These are phyloP conservation scores for Limosa lapponica DNA, from an alignment of 2,797 vertebrate genomes.

Conservation along the genomic window DNA sequence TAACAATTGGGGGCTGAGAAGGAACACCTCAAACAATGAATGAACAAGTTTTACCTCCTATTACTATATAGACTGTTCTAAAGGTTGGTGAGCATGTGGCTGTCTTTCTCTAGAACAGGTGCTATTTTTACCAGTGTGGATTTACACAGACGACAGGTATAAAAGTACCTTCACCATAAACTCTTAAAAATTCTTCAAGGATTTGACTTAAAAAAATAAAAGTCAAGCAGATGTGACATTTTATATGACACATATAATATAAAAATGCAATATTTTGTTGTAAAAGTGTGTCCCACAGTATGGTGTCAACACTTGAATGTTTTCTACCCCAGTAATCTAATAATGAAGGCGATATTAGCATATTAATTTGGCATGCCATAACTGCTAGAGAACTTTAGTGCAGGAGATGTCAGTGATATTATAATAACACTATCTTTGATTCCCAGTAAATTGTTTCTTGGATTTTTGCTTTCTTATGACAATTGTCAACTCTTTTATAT, in stretches of 20 bases:
- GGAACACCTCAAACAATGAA: slow-evolving; percentile 41
- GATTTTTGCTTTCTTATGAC: neutral
- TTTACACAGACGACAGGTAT: neutral
- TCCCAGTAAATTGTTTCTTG: slow-evolving; percentile 14
- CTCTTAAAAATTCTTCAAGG: neutral
- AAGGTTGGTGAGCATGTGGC: neutral
- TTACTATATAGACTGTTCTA: neutral
- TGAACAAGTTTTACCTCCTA: slow-evolving; percentile 16
- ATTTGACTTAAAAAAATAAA: neutral
- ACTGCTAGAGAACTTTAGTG: neutral
- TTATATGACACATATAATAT: neutral
- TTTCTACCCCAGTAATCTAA: neutral
- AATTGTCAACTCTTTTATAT: neutral
- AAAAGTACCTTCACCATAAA: neutral
- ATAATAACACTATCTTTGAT: slow-evolving; percentile 10
- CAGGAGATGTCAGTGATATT: neutral
- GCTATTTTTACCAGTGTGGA: neutral
- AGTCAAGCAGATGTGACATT: neutral
- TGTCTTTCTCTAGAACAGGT: neutral
- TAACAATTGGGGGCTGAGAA: slow-evolving; percentile 47
- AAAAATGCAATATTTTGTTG: slow-evolving; percentile 12
- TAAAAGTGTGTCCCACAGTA: neutral
- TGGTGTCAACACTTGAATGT: neutral
- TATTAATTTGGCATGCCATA: slow-evolving; percentile 15
- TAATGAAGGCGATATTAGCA: slow-evolving; percentile 31